phyloP scores from a whole-genome alignment of 1,140 invertebrate genomes.

The Coptotermes formosanus region DNA sequence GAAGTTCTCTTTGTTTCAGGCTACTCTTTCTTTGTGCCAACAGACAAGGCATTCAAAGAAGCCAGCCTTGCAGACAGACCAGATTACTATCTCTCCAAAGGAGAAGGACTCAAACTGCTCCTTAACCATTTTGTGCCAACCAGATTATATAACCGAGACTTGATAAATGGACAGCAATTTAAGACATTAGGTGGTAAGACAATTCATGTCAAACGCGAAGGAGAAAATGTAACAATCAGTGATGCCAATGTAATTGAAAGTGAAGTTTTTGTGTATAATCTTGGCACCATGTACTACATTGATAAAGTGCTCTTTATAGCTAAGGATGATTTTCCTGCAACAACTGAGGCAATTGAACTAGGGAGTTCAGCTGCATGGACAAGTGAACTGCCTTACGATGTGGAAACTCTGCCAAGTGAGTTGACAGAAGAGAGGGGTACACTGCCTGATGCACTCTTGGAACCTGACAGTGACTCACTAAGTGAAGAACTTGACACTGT shows the following conservation, averaged over 20 bases:
- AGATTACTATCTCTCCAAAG: slow-evolving; percentile 57
- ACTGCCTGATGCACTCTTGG: slow-evolving; percentile 26
- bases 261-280: slow-evolving; percentile 61
- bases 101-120: slow-evolving; percentile 54
- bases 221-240: slow-evolving; percentile 52
- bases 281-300: slow-evolving; percentile 61
- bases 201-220: slow-evolving; percentile 51
- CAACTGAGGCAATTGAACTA: not conserved
- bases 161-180: slow-evolving; percentile 53
- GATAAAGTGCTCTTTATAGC: slow-evolving; percentile 53
- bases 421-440: slow-evolving; percentile 44
- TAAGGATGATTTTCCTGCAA: not conserved
- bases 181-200: slow-evolving; percentile 55
- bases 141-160: slow-evolving; percentile 57
- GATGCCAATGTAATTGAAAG: slow-evolving; percentile 56
- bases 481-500: not conserved
- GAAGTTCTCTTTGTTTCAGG: slow-evolving; percentile 40
- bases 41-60: slow-evolving; percentile 57
- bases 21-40: slow-evolving; percentile 64
- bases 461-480: not conserved
- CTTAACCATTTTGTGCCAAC: slow-evolving; percentile 63
- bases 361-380: not conserved
- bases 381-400: slow-evolving; percentile 40
- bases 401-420: slow-evolving; percentile 51
- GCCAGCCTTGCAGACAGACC: slow-evolving; percentile 54